Evolutionary conservation across 2,113 vertebrate genomes (phyloP).

Genomic region (Dissostichus mawsoni): DNA sequence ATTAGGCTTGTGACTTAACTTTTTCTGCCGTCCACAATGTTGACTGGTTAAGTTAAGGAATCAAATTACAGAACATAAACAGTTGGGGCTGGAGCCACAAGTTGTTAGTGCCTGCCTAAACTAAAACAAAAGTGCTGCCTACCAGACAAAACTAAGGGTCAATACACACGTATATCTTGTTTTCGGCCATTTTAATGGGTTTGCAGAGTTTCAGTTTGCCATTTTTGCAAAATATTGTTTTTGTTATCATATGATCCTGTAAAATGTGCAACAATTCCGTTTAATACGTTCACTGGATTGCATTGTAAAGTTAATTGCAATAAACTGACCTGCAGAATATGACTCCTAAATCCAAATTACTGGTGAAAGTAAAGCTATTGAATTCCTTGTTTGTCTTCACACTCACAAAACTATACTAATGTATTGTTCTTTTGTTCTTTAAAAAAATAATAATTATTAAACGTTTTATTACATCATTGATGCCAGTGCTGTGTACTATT

Average conservation of each 20-base stretch:
- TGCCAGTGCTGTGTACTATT: background rate
- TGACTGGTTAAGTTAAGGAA: background rate
- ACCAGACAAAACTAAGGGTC: background rate
- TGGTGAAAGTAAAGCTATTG: too few relatives aligned
- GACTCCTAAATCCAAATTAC: background rate
- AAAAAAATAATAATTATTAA: too few relatives aligned
- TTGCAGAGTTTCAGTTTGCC: background rate
- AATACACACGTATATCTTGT: accelerated
- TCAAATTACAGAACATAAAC: background rate
- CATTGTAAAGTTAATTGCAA: background rate
- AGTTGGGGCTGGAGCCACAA: background rate
- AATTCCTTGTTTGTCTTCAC: too few relatives aligned
- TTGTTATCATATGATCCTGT: background rate
- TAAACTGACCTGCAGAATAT: background rate
- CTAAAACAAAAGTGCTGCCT: background rate
- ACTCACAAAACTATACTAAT: background rate
- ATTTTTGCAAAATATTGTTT: background rate
- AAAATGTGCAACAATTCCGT: background rate
- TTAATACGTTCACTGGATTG: background rate
- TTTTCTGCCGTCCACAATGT: background rate
- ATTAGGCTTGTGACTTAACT: too few relatives aligned
- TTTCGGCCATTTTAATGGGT: slow-evolving; percentile 47
- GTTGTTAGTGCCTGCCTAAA: background rate
- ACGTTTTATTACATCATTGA: background rate
- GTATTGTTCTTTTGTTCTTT: too few relatives aligned